These are phyloP conservation scores for Brachypalpus laphriformis DNA, from an alignment of 2,888 invertebrate species.

Conservation along the genomic window DNA sequence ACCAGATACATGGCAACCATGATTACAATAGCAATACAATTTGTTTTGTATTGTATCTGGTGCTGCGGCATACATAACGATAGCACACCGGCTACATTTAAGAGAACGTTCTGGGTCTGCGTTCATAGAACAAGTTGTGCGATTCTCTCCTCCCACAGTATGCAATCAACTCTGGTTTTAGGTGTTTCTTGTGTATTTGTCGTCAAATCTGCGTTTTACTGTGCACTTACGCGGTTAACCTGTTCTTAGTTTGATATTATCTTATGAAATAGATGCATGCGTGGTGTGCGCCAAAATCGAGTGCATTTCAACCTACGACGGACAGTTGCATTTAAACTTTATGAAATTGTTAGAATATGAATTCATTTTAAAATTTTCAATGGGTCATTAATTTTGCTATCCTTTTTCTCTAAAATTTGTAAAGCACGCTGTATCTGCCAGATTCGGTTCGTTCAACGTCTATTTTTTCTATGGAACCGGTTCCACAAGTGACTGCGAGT, in stretches of 20 bases:
- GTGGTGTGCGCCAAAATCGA: conserved; percentile 7
- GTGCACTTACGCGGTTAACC: conserved; percentile 22
- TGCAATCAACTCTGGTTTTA: conserved; percentile 33
- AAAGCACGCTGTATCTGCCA: conserved; percentile 12
- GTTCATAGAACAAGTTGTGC: conserved; percentile 43
- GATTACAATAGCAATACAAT: not conserved
- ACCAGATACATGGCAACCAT: not conserved
- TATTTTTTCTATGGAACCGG: conserved; percentile 50
- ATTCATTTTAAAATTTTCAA: not conserved
- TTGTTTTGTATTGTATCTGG: not conserved
- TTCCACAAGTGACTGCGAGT: conserved; percentile 54
- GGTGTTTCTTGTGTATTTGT: conserved; percentile 24
- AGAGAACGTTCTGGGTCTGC: conserved; percentile 65
- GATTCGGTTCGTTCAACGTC: not conserved
- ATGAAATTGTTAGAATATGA: not conserved
- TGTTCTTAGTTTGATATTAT: conserved; percentile 34
- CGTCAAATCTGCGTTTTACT: not conserved
- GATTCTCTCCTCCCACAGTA: conserved; percentile 50
- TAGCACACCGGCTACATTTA: not conserved
- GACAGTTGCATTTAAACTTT: conserved; percentile 15
- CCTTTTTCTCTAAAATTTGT: not conserved
- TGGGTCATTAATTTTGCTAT: not conserved
- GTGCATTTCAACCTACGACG: not conserved
- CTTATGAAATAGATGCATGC: not conserved
- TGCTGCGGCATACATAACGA: not conserved